Base-by-base conservation (phyloP, 2,888 invertebrate species). In the Eupithecia abbreviata region DNA sequence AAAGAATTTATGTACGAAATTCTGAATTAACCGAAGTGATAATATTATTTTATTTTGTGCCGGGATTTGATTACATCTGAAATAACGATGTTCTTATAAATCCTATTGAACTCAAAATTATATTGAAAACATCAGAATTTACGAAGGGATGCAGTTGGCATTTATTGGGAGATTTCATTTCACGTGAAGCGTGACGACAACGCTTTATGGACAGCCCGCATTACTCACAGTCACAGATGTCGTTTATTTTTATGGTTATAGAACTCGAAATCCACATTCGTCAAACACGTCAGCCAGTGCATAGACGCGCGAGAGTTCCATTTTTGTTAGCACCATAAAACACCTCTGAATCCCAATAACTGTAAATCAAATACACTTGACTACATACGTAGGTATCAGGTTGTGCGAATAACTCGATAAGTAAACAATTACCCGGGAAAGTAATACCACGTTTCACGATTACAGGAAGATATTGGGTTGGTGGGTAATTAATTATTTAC, bases 11-110 rank as follows among this genome's bases (percentile, higher is more conserved):
- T n/a, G n/a, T n/a, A 45, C 15, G 45, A 45, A 43, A n/a, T 43
- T 18, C 43, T n/a, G 43, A 67, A 45, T 68, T 3, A 68, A 68
- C 18, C 45, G n/a, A 45, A n/a, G 18, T 18, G 41, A 72, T 65
- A 62, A 65, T 77, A 72, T 71, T 77, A n/a, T 51, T 43, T 68
- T 67, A 62, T 77, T 65, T 65, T 51, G 41, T 43, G 49, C 72
- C n/a, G 45, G 30, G 68, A 45, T 72, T 69, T 77, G 69, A 15
- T 69, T 69, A 2, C 45, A 47, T 69, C 15, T 47, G n/a, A 18
- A 47, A 68, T 45, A n/a, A 47, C 47, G 47, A 30, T 30, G 68
- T 68, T 68, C 45, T 47, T 47, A 13, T 18, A 18, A 30, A 69
- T 47, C n/a, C 42, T 9, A 45, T 68, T n/a, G 42, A 45, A 7